Evolutionary conservation across 2,888 invertebrate genomes (phyloP).

Genomic region (Diabrotica balteata): DNA sequence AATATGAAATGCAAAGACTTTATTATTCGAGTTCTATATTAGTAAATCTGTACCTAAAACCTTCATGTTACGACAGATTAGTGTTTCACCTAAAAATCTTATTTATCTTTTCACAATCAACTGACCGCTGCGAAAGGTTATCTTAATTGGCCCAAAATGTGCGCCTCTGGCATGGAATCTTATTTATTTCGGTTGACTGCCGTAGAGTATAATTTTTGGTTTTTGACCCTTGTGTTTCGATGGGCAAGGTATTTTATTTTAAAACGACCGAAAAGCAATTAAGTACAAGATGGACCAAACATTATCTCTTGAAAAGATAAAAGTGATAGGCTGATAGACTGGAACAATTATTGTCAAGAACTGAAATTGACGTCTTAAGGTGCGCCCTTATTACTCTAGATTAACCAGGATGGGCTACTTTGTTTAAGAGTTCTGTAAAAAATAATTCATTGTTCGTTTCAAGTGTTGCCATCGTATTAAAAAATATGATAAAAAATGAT

Average conservation of each 20-base stretch:
- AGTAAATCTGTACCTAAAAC: too few relatives aligned
- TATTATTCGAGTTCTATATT: too few relatives aligned
- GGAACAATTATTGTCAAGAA: conserved; percentile 18
- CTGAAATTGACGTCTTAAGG: conserved; percentile 17
- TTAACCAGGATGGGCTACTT: neutral
- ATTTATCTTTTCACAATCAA: too few relatives aligned
- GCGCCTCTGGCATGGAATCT: neutral
- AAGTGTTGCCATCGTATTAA: too few relatives aligned
- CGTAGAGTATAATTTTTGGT: conserved; percentile 11
- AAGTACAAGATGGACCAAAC: conserved; percentile 15
- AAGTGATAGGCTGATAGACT: conserved; percentile 8
- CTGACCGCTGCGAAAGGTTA: too few relatives aligned
- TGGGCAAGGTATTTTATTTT: neutral
- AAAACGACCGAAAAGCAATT: conserved; percentile 10
- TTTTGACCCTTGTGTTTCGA: conserved; percentile 2
- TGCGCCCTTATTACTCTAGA: conserved; percentile 9
- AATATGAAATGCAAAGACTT: too few relatives aligned
- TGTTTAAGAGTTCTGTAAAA: neutral
- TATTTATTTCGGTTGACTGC: conserved; percentile 7
- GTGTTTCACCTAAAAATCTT: neutral
- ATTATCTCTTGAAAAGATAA: conserved; percentile 17
- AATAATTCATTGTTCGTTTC: too few relatives aligned
- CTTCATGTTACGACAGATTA: neutral
- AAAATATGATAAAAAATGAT: too few relatives aligned
- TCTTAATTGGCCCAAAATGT: neutral